phyloP scores from a whole-genome alignment of 64 coral and sea anemone species.

The Pachyseris speciosa region DNA sequence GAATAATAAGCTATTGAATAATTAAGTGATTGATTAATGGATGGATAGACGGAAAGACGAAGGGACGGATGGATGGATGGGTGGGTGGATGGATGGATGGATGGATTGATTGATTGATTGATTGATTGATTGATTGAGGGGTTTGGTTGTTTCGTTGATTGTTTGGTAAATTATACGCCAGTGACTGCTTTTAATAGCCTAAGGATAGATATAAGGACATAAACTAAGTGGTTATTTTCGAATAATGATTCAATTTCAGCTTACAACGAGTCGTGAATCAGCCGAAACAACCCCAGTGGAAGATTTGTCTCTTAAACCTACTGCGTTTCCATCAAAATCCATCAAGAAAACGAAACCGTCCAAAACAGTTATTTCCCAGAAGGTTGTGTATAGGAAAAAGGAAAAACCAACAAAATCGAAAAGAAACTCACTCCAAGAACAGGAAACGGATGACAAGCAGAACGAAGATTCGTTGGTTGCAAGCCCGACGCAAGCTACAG shows the following conservation, averaged over 20 bases:
- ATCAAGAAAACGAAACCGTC: slow-evolving; percentile 53
- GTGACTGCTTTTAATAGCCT: no score
- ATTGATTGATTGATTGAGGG: no score
- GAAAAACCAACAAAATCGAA: neutral
- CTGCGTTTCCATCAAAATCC: slow-evolving; percentile 19
- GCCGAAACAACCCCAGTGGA: neutral
- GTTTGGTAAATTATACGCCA: no score
- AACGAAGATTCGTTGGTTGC: slow-evolving; percentile 1
- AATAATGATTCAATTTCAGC: neutral
- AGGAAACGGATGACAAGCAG: neutral
- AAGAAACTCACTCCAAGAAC: neutral
- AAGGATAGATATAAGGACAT: neutral
- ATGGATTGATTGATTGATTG: no score
- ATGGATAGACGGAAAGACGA: no score
- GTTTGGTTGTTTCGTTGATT: no score
- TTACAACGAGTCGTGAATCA: neutral
- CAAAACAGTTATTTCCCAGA: slow-evolving; percentile 57
- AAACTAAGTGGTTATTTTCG: neutral
- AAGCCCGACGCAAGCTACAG: neutral
- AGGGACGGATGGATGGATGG: no score
- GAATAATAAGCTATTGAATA: no score
- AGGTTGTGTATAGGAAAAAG: slow-evolving; percentile 50
- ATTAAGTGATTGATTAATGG: no score
- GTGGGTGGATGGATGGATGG: no score
- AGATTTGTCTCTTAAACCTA: neutral